These are phyloP conservation scores for Sebastes jordani DNA, from an alignment of 2,797 vertebrate species.

Conservation along the genomic window DNA sequence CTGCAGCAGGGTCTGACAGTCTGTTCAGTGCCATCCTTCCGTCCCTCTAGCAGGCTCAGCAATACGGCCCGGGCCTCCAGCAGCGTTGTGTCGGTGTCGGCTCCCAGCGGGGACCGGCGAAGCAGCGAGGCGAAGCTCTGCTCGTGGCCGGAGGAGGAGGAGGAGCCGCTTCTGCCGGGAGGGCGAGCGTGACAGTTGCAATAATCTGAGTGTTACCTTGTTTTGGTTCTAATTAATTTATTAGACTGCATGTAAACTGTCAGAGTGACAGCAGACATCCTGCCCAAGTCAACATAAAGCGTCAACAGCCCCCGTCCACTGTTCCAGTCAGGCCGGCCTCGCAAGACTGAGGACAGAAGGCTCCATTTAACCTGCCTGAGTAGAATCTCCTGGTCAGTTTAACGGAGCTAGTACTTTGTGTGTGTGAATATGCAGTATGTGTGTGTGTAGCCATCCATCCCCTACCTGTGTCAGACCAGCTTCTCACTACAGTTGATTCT, in stretches of 20 bases:
- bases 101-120: no score
- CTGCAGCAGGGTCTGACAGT: no score
- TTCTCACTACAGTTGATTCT: conserved; percentile 4
- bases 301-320: conserved; percentile 39
- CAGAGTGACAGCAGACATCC: conserved; percentile 10
- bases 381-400: conserved; percentile 40
- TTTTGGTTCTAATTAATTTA: conserved; percentile 21
- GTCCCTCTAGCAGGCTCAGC: no score
- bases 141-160: no score
- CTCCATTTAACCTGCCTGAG: conserved; percentile 58
- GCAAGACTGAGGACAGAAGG: conserved; percentile 43
- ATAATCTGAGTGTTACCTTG: neutral
- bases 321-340: conserved; percentile 21
- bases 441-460: neutral
- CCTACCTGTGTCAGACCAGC: conserved; percentile 21
- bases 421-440: neutral
- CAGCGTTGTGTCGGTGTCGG: no score
- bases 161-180: no score
- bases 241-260: conserved; percentile 16
- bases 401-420: conserved; percentile 38
- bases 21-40: no score
- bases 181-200: neutral
- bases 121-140: no score
- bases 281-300: conserved; percentile 47
- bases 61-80: no score